Conservation (phyloP, 2,113 vertebrate genomes). For the Onychostoma macrolepis region DNA sequence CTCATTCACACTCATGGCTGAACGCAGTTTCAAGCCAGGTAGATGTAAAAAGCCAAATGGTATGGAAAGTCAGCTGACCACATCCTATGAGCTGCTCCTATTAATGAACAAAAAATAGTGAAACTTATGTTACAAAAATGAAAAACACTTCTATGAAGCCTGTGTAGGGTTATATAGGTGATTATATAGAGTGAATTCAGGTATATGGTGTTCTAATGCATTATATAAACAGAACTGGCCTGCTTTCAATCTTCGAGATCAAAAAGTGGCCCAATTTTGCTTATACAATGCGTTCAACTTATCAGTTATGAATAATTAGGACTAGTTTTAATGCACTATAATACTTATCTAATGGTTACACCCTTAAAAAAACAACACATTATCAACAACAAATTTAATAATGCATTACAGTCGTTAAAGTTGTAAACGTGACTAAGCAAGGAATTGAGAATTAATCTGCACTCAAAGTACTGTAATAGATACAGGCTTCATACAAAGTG, state of each 20-base stretch:
- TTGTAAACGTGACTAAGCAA: background rate
- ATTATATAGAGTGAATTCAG: background rate
- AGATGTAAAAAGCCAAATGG: background rate
- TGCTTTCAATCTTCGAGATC: background rate
- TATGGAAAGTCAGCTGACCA: conserved; percentile 14
- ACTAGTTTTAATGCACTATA: background rate
- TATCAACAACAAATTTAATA: background rate
- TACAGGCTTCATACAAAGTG: conserved; percentile 2
- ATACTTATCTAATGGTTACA: background rate
- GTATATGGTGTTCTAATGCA: background rate
- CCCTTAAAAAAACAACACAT: background rate
- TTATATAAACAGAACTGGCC: background rate
- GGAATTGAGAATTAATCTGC: background rate
- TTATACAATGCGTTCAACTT: background rate
- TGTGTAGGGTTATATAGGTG: background rate
- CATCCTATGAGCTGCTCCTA: background rate
- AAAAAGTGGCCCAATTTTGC: background rate
- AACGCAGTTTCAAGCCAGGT: conserved; percentile 14
- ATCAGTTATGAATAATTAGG: background rate
- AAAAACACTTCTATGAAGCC: conserved; percentile 10
- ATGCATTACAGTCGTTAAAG: background rate
- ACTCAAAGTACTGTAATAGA: background rate
- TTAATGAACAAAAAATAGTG: background rate
- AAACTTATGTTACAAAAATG: background rate
- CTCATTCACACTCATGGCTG: conserved; percentile 23